A percentile compares a stretch with the other conserved stretches of the same genome.
Evolutionary conservation across 1,140 invertebrate species (phyloP).

Genomic region (Lanistes nyassanus): DNA sequence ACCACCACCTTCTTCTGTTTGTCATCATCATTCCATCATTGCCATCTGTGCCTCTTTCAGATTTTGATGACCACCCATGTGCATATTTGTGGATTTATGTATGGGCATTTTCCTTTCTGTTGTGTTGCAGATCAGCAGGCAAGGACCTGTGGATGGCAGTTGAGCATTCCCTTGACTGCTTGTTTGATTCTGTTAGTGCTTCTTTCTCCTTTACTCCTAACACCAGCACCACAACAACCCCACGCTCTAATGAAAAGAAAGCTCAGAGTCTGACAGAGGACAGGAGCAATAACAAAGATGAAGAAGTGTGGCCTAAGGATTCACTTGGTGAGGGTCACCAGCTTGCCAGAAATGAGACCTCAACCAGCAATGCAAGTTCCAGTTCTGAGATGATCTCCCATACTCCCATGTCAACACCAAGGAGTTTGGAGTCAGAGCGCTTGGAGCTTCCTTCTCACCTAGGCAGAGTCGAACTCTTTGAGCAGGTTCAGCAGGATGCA

Average conservation of each 20-base stretch:
- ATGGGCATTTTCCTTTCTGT: too few relatives aligned
- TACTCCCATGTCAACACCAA: not conserved
- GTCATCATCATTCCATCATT: too few relatives aligned
- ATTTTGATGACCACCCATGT: too few relatives aligned
- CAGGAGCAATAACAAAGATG: too few relatives aligned
- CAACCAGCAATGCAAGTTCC: not conserved
- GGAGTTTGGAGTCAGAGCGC: constrained; percentile 11
- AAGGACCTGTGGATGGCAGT: not conserved
- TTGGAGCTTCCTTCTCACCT: constrained; percentile 3
- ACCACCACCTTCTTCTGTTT: too few relatives aligned
- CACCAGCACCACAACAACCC: constrained; percentile 10
- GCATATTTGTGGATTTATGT: too few relatives aligned
- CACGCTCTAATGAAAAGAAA: not conserved
- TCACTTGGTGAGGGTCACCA: too few relatives aligned
- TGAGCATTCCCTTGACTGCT: constrained; percentile 4
- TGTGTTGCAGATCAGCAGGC: not conserved
- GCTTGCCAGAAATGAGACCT: too few relatives aligned
- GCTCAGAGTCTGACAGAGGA: not conserved
- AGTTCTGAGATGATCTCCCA: not conserved
- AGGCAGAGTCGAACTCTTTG: not conserved
- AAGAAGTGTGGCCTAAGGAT: too few relatives aligned
- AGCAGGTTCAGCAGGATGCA: not conserved
- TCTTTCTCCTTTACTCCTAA: not conserved
- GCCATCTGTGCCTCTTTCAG: too few relatives aligned
- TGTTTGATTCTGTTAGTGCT: constrained; percentile 22